These are phyloP conservation scores for Pipistrellus pipistrellus DNA, from an alignment of 2,797 vertebrate species.

Conservation along the genomic window DNA sequence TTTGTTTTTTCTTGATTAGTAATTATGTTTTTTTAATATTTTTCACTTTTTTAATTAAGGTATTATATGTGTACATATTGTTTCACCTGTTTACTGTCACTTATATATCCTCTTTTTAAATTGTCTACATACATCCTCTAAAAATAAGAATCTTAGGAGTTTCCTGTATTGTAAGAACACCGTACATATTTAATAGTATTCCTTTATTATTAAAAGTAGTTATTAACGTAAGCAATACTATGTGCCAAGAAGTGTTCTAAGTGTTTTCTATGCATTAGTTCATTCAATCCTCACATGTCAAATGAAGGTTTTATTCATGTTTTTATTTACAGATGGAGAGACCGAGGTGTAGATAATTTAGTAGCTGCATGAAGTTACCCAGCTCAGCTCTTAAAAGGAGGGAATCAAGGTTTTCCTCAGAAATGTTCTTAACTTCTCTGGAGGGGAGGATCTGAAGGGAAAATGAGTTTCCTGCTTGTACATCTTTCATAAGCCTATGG, in stretches of 20 bases:
- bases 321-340: slow-evolving; percentile 17
- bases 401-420: neutral
- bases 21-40: neutral
- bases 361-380: neutral
- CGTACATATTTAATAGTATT: neutral
- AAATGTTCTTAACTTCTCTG: neutral
- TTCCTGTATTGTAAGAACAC: neutral
- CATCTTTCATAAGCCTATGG: neutral
- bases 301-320: neutral
- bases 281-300: neutral
- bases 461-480: neutral
- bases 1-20: neutral
- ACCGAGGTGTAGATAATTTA: neutral
- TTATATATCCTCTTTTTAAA: slow-evolving; percentile 23
- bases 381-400: neutral
- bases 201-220: neutral
- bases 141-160: neutral
- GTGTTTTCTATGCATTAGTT: neutral
- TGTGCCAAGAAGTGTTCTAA: neutral
- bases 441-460: neutral
- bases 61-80: neutral
- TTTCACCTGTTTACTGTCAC: neutral
- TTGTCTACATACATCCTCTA: neutral
- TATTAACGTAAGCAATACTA: neutral
- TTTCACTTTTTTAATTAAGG: too few relatives aligned